Base-by-base conservation (phyloP, 2,888 invertebrate species). In the Scelioninae gen. 2 region DNA sequence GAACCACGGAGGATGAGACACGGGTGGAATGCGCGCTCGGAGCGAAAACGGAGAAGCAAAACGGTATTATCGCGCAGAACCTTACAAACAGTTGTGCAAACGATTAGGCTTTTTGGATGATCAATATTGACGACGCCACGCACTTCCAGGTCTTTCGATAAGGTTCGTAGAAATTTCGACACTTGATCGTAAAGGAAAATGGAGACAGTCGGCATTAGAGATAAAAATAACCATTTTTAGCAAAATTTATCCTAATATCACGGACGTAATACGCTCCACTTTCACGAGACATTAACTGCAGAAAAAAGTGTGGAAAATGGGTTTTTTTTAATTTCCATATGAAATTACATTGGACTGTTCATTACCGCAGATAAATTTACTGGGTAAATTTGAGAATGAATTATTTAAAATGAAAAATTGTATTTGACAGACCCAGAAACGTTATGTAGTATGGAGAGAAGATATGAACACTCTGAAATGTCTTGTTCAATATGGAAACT, bases 11-110 rank as follows among this genome's bases (percentile, higher is more conserved):
- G 72, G 72, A 67, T 39, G 64, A 50, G 60, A 64, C 33, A n/a
- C 60, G 60, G 71, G 46, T 60, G 60, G 61, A 74, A 72, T 73
- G 71, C 75, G 74, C 71, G 70, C 64, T 64, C 68, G 41, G 37
- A 60, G 63, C 73, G 53, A 75, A 72, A 65, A 74, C 63, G 65
- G 64, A 74, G 72, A 72, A 65, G 43, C 67, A 25, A 65, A 72
- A 73, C 61, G 71, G 70, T 68, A 77, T 75, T 78, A 77, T 69
- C 73, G 74, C 76, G 78, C 77, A 74, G 68, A 75, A 71, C 71
- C 73, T 67, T 73, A 69, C 70, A 75, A 74, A 76, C 75, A 74
- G 72, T 78, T 76, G 58, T 64, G 71, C 72, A 72, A 74, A 75
- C 67, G 74, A 75, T 78, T 79, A 76, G 73, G 57, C 70, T 73